Base-by-base conservation (phyloP, 2,888 invertebrate genomes). In the Heliconius ethilla region DNA sequence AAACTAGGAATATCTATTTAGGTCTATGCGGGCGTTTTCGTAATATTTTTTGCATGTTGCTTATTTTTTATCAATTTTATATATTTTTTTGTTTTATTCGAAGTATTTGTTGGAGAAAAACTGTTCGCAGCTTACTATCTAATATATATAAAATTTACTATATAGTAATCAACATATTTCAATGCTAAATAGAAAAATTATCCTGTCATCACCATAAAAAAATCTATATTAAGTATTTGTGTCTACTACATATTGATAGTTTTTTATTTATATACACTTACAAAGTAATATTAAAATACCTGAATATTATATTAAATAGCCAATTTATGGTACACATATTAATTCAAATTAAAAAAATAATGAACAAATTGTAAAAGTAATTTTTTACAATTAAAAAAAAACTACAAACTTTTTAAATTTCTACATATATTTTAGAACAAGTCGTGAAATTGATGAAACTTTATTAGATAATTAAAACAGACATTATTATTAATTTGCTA, bases 11-110 rank as follows among this genome's bases (percentile, higher is more conserved):
- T 69, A 25, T 62, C 40, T 45, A 74, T 73, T 40, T 63, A 73
- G 59, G 27, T 27, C 63, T 27, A 45, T 45, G 74, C 74, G 74
- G 74, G 74, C 25, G 18, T 25, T 25, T 74, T n/a, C 6, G 37
- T 22, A 37, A 63, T 18, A 63, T 22, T 63, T 37, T 13, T 63
- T 37, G 11, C 63, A 27, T 27, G 0, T 6, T 15, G 27, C 27
- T 27, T n/a, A 7, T n/a, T 27, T 63, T 63, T 63, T 13, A 22
- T 59, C 3, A 59, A 4, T 51, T 51, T 22, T 7, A 51, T 22
- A 51, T 51, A 51, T 18, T 7, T 51, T n/a, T 51, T 51, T 51
- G 6, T 51, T 7, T 3, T 18, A 51, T 51, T 51, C 2, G 7
- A 18, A 6, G 51, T 0, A 18, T 51, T 18, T 51, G 18, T 51